A percentile compares a stretch with the other conserved stretches of the same genome.
Conservation (phyloP, 2,113 vertebrate species). For the Ondatra zibethicus region DNA sequence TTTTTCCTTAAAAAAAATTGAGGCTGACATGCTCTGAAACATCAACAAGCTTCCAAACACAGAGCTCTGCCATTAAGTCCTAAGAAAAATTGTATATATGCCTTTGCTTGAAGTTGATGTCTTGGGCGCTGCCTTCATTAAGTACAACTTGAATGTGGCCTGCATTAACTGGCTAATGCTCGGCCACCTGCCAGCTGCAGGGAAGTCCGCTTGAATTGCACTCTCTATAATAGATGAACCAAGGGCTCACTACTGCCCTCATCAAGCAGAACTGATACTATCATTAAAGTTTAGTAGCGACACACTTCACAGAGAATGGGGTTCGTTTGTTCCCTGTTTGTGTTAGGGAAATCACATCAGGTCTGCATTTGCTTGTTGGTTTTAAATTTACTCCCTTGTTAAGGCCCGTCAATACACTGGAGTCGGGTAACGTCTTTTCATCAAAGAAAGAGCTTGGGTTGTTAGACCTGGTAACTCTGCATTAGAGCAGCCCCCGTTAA, state of each 20-base stretch:
- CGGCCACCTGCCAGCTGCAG: constrained; percentile 81
- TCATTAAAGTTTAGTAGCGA: constrained; percentile 82
- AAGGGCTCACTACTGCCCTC: constrained; percentile 78
- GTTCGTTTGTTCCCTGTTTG: constrained; percentile 72
- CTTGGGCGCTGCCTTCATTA: constrained; percentile 79
- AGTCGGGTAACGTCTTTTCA: constrained; percentile 62
- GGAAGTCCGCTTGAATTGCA: constrained; percentile 82
- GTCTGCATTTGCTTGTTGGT: constrained; percentile 74
- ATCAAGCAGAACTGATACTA: constrained; percentile 83
- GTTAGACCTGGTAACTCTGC: constrained; percentile 52
- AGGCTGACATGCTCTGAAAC: constrained; percentile 66
- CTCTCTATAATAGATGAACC: constrained; percentile 83
- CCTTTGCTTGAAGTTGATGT: constrained; percentile 26
- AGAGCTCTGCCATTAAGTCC: not conserved
- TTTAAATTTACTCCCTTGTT: constrained; percentile 81
- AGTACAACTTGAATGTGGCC: constrained; percentile 76
- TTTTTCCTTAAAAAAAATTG: constrained; percentile 34
- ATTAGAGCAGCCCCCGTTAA: constrained; percentile 41
- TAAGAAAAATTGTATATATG: constrained; percentile 27
- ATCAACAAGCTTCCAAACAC: constrained; percentile 52
- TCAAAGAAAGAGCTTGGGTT: constrained; percentile 63
- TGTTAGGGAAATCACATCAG: constrained; percentile 72
- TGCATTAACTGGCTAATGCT: constrained; percentile 81
- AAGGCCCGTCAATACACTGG: constrained; percentile 75
- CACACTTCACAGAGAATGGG: constrained; percentile 73